These are phyloP conservation scores for Hypselothyrea guttata DNA, from an alignment of 2,888 invertebrate species.

Conservation along the genomic window DNA sequence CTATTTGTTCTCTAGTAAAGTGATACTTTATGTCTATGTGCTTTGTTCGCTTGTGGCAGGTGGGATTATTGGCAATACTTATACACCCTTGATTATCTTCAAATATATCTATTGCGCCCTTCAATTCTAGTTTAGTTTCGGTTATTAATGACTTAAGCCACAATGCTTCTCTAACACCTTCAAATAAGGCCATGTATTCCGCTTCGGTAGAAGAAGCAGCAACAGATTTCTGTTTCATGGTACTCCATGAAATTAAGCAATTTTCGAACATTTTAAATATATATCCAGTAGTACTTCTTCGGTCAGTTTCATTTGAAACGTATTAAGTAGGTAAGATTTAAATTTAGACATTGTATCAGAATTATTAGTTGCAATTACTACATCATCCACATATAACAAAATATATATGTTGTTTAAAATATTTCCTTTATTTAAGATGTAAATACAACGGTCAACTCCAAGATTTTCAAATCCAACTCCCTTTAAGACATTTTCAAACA, in stretches of 20 bases:
- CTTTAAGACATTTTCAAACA: too few species aligned
- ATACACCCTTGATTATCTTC: constrained; percentile 3
- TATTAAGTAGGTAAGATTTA: too few species aligned
- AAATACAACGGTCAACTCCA: too few species aligned
- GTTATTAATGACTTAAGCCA: background rate
- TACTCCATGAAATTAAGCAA: constrained; percentile 36
- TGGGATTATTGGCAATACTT: constrained; percentile 30
- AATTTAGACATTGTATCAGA: too few species aligned
- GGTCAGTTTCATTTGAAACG: constrained; percentile 30
- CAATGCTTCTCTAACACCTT: background rate
- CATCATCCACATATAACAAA: too few species aligned
- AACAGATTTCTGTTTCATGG: constrained; percentile 38
- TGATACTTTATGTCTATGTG: constrained; percentile 25
- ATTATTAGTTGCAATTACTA: too few species aligned
- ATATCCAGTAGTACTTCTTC: constrained; percentile 46
- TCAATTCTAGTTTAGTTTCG: background rate
- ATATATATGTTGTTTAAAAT: too few species aligned
- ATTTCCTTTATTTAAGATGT: too few species aligned
- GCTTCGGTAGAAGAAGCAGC: constrained; percentile 2
- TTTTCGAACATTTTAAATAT: constrained; percentile 44
- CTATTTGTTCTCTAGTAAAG: constrained; percentile 19
- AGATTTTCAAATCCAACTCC: too few species aligned
- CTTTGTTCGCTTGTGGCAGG: constrained; percentile 9
- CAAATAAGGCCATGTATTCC: constrained; percentile 1
- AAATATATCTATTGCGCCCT: constrained; percentile 17